Base-by-base conservation (phyloP, 2,888 invertebrate species). In the Salticus scenicus region DNA sequence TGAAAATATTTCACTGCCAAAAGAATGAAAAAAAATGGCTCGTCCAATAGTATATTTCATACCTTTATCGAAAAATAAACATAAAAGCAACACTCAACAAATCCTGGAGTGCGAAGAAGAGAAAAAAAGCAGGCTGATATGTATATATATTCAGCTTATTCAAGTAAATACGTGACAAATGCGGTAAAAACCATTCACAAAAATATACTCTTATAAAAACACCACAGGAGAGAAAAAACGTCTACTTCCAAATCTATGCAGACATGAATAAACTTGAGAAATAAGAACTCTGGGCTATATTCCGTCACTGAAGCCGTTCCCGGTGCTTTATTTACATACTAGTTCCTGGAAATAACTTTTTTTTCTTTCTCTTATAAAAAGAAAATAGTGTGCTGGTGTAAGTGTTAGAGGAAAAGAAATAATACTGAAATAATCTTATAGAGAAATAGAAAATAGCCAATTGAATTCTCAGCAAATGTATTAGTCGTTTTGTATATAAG, bases 121-220 rank as follows among this genome's bases (percentile, higher is more conserved):
- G 10, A 37, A 37, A 37, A 37, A 37, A 37, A 4, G 10, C 37
- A 37, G 37, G 10, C 37, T 10, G 37, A 37, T 37, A n/a, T n/a
- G n/a, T n/a, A 12, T 12, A 47, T 47, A 57, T 57, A 24, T 24
- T 57, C 57, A 24, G 24, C 17, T 2, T 47, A 10, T 47, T 47
- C 47, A 47, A 14, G n/a, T 47, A 47, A 47, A 47, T 47, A 47
- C 47, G 47, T 47, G 47, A 47, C 47, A 47, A 47, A 47, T 47
- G 47, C 17, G 10, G 47, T 17, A 47, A 47, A 47, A 47, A 47
- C 7, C 47, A 47, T 47, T n/a, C n/a, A 47, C n/a, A 12, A 37
- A 5, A 14, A 47, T 2, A 47, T 47, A 47, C 17, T 47, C 47
- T 12, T n/a, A 47, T n/a, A 47, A 5, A 47, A 17, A 47, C 47